These are phyloP conservation scores for Alectura lathami DNA, from an alignment of 2,113 vertebrate species.

Conservation along the genomic window DNA sequence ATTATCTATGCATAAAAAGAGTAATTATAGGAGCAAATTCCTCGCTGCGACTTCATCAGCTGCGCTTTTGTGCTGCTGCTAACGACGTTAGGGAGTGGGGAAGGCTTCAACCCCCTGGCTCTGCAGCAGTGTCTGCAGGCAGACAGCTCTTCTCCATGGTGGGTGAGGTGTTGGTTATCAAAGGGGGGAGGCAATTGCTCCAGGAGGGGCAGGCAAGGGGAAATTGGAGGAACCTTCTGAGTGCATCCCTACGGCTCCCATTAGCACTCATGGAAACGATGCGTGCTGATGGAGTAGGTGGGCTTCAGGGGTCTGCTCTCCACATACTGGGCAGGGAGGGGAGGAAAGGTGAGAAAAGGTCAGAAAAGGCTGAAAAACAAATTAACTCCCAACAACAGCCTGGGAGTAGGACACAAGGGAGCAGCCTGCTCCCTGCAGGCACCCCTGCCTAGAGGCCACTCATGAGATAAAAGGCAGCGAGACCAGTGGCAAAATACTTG, in stretches of 20 bases:
- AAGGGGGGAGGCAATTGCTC: slow-evolving; percentile 9
- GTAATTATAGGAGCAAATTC: slow-evolving; percentile 29
- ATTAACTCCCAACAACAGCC: background rate
- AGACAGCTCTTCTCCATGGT: background rate
- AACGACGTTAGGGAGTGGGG: background rate
- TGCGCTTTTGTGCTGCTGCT: background rate
- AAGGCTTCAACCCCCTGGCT: background rate
- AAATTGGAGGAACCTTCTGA: slow-evolving; percentile 7
- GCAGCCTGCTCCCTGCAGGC: background rate
- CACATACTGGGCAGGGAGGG: background rate
- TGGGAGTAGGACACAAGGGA: background rate
- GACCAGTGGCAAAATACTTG: slow-evolving; percentile 28
- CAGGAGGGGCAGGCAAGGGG: background rate
- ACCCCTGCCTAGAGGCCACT: background rate
- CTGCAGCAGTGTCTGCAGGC: background rate
- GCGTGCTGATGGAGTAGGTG: background rate
- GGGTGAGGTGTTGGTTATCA: background rate
- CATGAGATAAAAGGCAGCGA: slow-evolving; percentile 38
- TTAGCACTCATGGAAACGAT: background rate
- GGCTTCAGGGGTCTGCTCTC: background rate
- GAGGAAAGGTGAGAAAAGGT: background rate
- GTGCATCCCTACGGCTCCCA: background rate
- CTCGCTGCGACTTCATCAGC: slow-evolving; percentile 52
- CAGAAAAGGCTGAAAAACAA: background rate
- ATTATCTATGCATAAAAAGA: slow-evolving; percentile 60